Evolutionary conservation across 2,797 vertebrate species (phyloP), one percentile per base, ranked within the genome.

Genomic region (Poecilia velifera): DNA sequence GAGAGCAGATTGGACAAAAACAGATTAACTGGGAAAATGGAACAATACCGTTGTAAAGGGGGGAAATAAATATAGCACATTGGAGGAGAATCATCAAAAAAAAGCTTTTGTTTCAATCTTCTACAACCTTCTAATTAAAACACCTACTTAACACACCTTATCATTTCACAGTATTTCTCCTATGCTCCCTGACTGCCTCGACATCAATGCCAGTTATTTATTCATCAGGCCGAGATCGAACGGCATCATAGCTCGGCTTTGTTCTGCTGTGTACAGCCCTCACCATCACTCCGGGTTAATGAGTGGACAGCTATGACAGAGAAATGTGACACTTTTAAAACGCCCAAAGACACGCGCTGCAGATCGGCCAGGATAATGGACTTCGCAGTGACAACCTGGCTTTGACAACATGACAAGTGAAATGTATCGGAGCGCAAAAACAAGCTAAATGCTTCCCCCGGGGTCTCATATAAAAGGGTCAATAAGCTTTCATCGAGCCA

Each of bases 311-410:
- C 84, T 89, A 90, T 92, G 91, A 90, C 89, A 75, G 88, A 74
- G 57, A 83, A 90, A 90, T 84, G 87, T 82, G 90, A 90, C 2
- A 83, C 85, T 89, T 70, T 90, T 91, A 88, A 88, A 93, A 92
- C 84, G 87, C 84, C 85, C 81, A 74, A 86, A 92, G 90, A 93
- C 76, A 31, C 89, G 89, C 79, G 86, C 87, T 76, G 78, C 84
- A 87, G 84, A 91, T 79, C 84, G 87, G 88, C 81, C 77, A 39
- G 78, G 85, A 91, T 92, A 93, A 95, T 91, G 88, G 90, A 90
- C 84, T 83, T 62, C 73, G 81, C 88, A 86, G 78, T 92, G 90
- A 94, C 90, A 91, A 86, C 86, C 86, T 43, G 34, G 83, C 85
- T 90, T 89, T 85, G 73, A 76, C 88, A 87, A 89, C 87, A 91